Conservation (phyloP, 2,888 invertebrate genomes). For the Meghimatium bilineatum region DNA sequence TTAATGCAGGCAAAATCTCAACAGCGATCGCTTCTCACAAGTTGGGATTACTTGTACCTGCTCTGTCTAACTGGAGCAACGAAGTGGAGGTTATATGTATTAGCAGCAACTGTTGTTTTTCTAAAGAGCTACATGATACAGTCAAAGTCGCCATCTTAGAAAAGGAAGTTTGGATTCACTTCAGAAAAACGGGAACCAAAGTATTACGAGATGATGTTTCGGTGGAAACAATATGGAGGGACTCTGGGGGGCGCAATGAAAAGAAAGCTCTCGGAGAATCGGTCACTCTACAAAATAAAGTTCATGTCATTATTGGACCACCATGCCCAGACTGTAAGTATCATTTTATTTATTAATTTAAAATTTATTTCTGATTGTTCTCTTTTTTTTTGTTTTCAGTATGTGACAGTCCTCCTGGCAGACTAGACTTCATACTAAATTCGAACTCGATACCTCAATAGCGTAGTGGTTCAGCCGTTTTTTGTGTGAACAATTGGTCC, state of each 20-base stretch:
- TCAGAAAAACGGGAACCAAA: neutral
- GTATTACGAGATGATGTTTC: neutral
- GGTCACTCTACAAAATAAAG: neutral
- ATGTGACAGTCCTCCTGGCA: neutral
- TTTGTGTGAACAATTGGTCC: too few relatives aligned
- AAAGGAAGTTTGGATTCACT: neutral
- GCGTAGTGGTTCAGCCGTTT: too few relatives aligned
- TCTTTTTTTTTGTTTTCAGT: too few relatives aligned
- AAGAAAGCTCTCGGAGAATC: conserved; percentile 23
- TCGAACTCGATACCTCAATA: too few relatives aligned
- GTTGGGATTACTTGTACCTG: conserved; percentile 11
- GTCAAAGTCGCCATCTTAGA: neutral
- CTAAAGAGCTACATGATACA: neutral
- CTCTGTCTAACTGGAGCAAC: neutral
- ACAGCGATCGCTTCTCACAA: conserved; percentile 1
- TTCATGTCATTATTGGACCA: conserved; percentile 33
- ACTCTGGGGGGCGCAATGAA: conserved; percentile 33
- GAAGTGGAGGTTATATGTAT: too few relatives aligned
- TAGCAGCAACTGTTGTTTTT: neutral
- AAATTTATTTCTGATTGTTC: neutral
- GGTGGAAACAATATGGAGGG: conserved; percentile 10
- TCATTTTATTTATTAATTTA: neutral
- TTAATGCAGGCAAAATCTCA: neutral
- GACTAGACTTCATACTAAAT: too few relatives aligned
- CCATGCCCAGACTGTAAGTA: conserved; percentile 37